A percentile compares a stretch with the other conserved stretches of the same genome.
These are phyloP conservation scores for Hyalella azteca DNA, from an alignment of 2,888 invertebrate species.

Conservation along the genomic window DNA sequence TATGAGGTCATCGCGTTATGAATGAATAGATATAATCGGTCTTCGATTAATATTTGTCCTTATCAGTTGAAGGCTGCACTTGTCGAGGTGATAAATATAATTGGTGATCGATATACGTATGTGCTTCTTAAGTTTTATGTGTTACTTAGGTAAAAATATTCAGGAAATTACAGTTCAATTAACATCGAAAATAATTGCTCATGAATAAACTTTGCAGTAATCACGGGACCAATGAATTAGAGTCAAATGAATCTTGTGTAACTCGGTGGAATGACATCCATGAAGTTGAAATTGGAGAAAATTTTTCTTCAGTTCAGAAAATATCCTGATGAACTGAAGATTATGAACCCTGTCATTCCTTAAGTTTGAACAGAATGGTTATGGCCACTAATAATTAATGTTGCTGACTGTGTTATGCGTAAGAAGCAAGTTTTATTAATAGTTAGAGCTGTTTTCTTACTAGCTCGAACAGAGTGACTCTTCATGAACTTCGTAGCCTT, in stretches of 20 bases:
- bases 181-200: too few relatives aligned
- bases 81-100: not conserved
- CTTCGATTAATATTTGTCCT: not conserved
- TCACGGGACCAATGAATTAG: not conserved
- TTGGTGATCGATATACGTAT: not conserved
- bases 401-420: not conserved
- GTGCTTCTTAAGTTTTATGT: not conserved
- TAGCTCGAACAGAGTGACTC: constrained; percentile 1
- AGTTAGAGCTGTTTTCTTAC: not conserved
- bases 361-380: not conserved
- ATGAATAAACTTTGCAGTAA: not conserved
- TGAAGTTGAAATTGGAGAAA: not conserved
- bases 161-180: not conserved
- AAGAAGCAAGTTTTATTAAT: not conserved
- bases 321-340: not conserved
- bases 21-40: not conserved
- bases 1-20: not conserved
- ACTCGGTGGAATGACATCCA: not conserved
- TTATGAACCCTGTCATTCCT: not conserved
- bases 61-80: not conserved
- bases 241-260: not conserved
- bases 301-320: not conserved
- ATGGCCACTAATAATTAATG: not conserved
- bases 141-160: not conserved
- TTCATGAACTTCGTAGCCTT: constrained; percentile 6